Conservation (phyloP, 2,888 invertebrate species). For the Neoascia interrupta region DNA sequence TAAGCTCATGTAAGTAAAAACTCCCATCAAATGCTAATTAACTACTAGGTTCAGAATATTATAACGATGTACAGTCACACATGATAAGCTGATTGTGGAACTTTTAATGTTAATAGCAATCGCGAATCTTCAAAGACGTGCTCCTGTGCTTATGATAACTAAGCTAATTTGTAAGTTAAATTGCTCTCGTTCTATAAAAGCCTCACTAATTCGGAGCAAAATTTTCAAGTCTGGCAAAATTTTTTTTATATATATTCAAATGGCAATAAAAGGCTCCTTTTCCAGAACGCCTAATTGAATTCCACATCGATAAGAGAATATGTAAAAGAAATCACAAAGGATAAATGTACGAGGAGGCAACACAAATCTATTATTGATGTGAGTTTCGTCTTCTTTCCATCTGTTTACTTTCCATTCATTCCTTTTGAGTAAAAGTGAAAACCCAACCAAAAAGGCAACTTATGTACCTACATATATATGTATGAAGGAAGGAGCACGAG, state of each 20-base stretch:
- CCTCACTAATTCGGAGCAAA: constrained; percentile 13
- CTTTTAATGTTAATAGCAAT: constrained; percentile 1
- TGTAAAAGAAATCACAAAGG: constrained; percentile 53
- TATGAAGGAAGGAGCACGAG: constrained; percentile 27
- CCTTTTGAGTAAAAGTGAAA: constrained; percentile 48
- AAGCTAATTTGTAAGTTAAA: constrained; percentile 39
- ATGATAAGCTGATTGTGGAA: constrained; percentile 23
- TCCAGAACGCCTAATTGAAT: constrained; percentile 50
- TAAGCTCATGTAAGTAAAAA: neutral
- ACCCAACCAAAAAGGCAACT: constrained; percentile 30
- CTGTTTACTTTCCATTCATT: constrained; percentile 47
- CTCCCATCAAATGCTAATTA: too few species aligned
- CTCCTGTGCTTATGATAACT: constrained; percentile 33
- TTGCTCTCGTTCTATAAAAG: constrained; percentile 9
- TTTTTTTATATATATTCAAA: constrained; percentile 10
- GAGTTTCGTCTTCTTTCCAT: constrained; percentile 27
- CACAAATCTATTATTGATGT: constrained; percentile 63
- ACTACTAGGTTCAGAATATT: too few species aligned
- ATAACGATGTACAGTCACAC: too few species aligned
- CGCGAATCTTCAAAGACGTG: neutral
- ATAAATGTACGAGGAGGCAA: constrained; percentile 38
- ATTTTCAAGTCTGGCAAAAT: constrained; percentile 7
- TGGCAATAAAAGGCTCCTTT: constrained; percentile 11
- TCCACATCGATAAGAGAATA: constrained; percentile 45
- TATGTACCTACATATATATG: too few species aligned